Percentiles rank a stretch among this genome's conserved stretches.
phyloP scores from a whole-genome alignment of 2,113 vertebrate genomes.

The Xyrauchen texanus region DNA sequence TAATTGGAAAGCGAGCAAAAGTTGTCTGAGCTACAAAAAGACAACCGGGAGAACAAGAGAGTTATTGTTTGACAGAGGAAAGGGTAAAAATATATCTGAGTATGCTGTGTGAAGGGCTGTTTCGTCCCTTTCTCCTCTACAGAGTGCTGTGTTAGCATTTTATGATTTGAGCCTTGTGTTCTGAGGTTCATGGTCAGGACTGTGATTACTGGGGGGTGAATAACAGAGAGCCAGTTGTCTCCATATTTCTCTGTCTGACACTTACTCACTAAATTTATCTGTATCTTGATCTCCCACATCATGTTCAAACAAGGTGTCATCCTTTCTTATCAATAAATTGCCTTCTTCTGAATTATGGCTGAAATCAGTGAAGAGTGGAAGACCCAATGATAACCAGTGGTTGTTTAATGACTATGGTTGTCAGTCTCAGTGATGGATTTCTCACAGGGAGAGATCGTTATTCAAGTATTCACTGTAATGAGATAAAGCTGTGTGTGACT shows the following conservation, averaged over 20 bases:
- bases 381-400: neutral
- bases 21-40: neutral
- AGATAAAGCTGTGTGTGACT: constrained; percentile 2
- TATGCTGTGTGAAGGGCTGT: neutral
- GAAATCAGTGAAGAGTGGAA: too few relatives aligned
- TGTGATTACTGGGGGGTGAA: constrained; percentile 8
- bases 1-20: too few relatives aligned
- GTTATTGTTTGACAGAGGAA: constrained; percentile 3
- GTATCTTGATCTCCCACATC: too few relatives aligned
- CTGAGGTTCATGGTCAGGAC: neutral
- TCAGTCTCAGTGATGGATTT: neutral
- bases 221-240: constrained; percentile 11
- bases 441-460: neutral
- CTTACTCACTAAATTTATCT: neutral
- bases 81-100: constrained; percentile 14
- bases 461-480: neutral
- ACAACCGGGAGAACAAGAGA: neutral
- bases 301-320: too few relatives aligned
- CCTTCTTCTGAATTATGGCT: too few relatives aligned
- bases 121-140: neutral
- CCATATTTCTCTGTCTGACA: neutral
- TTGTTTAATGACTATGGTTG: constrained; percentile 1
- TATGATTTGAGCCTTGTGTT: constrained; percentile 6
- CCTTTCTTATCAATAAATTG: too few relatives aligned
- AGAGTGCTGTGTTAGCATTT: constrained; percentile 17